A percentile compares a stretch with the other conserved stretches of the same genome.
phyloP scores from a whole-genome alignment of 2,113 vertebrate genomes.

The Sylvietta virens region DNA sequence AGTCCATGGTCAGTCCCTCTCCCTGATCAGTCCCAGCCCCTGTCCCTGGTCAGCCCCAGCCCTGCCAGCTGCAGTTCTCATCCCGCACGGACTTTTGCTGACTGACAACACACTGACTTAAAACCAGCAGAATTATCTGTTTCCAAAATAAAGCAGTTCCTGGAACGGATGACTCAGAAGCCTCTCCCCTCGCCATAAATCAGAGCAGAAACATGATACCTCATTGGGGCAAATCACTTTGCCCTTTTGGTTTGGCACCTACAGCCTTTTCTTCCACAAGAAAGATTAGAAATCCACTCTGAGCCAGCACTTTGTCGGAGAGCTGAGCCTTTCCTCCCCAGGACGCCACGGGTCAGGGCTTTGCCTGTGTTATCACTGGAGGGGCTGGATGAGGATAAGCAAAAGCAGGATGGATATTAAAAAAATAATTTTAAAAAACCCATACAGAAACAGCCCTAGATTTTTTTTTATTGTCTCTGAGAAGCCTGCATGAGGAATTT shows the following conservation, averaged over 20 bases:
- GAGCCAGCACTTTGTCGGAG: fast-evolving
- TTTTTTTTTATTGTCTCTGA: neutral
- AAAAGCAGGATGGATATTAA: neutral
- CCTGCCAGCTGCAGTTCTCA: fast-evolving
- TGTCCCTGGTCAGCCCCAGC: fast-evolving
- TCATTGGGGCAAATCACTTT: neutral
- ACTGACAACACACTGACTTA: neutral
- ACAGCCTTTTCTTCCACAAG: neutral
- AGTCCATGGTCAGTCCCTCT: neutral
- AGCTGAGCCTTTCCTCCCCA: neutral
- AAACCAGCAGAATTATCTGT: neutral
- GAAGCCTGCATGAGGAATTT: neutral
- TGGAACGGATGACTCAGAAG: neutral
- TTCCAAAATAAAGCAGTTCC: neutral
- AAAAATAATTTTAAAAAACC: neutral
- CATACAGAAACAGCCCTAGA: neutral
- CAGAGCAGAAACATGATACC: neutral
- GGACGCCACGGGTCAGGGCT: neutral
- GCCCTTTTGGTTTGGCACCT: neutral
- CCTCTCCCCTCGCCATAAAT: neutral
- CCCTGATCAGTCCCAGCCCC: fast-evolving
- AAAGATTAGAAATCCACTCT: neutral
- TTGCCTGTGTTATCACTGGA: neutral
- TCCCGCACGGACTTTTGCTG: fast-evolving
- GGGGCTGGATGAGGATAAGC: neutral